phyloP scores from a whole-genome alignment of 2,797 vertebrate genomes.

The Rhabdomys pumilio region DNA sequence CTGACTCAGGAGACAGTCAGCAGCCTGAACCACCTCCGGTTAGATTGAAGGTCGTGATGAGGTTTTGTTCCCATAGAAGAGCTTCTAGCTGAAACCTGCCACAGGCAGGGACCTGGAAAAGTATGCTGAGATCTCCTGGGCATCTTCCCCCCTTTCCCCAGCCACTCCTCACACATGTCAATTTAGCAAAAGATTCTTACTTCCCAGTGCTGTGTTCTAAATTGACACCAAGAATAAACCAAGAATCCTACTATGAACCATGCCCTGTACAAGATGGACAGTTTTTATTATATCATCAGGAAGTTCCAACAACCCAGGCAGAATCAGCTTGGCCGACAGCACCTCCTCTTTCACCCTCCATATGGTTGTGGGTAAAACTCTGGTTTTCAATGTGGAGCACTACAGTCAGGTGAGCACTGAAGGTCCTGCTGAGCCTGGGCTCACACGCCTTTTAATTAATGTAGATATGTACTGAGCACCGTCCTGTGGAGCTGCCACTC shows the following conservation, averaged over 20 bases:
- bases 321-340: not conserved
- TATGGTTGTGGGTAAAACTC: not conserved
- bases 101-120: not conserved
- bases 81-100: not conserved
- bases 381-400: not conserved
- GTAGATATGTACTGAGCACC: not conserved
- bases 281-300: slow-evolving; percentile 33
- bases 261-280: slow-evolving; percentile 27
- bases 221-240: not conserved
- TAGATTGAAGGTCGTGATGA: not conserved
- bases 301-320: not conserved
- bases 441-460: not conserved
- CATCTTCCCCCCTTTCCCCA: too few relatives aligned
- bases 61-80: not conserved
- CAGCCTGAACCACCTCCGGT: not conserved
- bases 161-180: not conserved
- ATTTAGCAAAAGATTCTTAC: not conserved
- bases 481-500: not conserved
- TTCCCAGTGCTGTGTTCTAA: not conserved
- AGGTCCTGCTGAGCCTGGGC: not conserved
- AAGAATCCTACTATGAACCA: not conserved
- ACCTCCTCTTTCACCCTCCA: not conserved
- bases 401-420: not conserved
- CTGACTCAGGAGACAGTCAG: not conserved
- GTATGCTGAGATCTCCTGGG: not conserved